Evolutionary conservation across 2,113 vertebrate genomes (phyloP).

Genomic region (Nesoenas mayeri): DNA sequence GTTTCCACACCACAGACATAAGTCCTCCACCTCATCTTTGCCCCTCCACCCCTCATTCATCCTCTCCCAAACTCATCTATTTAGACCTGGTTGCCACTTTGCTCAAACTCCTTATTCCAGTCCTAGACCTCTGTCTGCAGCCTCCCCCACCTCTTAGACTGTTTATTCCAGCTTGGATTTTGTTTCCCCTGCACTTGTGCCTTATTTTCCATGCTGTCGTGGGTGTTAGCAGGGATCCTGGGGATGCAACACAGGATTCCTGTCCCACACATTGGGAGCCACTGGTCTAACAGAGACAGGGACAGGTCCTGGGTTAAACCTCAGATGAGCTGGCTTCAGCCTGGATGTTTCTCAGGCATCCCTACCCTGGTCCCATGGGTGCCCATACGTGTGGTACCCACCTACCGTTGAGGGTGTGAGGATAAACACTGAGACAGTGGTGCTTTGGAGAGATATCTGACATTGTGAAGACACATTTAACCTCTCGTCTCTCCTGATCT

Average conservation of each 20-base stretch:
- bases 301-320: background rate
- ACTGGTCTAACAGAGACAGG: background rate
- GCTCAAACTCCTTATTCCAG: background rate
- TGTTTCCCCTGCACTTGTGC: background rate
- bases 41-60: background rate
- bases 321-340: background rate
- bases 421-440: background rate
- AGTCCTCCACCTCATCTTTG: background rate
- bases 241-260: background rate
- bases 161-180: background rate
- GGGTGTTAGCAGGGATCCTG: background rate
- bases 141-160: background rate
- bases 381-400: fast-evolving
- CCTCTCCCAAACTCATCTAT: background rate
- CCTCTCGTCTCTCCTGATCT: background rate
- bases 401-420: background rate
- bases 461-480: background rate
- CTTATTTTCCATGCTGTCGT: fast-evolving
- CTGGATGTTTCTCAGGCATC: background rate
- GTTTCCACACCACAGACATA: fast-evolving
- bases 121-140: no score
- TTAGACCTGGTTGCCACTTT: background rate
- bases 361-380: fast-evolving
- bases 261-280: background rate
- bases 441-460: background rate